Evolutionary conservation across 1,140 invertebrate species (phyloP).

Genomic region (Drosophila funebris): DNA sequence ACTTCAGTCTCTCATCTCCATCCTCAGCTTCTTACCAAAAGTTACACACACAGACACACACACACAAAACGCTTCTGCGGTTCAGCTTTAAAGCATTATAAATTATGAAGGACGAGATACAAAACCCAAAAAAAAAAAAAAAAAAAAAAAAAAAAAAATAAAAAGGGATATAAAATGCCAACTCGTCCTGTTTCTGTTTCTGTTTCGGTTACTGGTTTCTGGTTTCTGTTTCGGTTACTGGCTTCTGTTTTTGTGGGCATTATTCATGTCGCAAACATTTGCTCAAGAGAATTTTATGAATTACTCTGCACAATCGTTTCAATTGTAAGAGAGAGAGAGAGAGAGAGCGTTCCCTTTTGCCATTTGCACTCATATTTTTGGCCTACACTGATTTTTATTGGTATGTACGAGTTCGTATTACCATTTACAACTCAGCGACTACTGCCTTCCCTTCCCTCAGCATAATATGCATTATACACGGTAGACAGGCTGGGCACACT

Average conservation of each 20-base stretch:
- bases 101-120: slow-evolving; percentile 26
- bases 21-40: background rate
- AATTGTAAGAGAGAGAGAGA: background rate
- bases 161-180: slow-evolving; percentile 7
- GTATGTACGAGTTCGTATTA: slow-evolving; percentile 42
- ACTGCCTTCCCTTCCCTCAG: background rate
- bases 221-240: background rate
- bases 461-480: background rate
- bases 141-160: too few species aligned
- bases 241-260: slow-evolving; percentile 1
- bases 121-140: too few species aligned
- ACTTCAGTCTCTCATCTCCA: background rate
- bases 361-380: slow-evolving; percentile 25
- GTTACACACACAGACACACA: too few species aligned
- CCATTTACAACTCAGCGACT: slow-evolving; percentile 64
- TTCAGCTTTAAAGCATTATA: slow-evolving; percentile 44
- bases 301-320: slow-evolving; percentile 46
- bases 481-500: background rate
- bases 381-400: slow-evolving; percentile 74
- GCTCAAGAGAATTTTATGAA: slow-evolving; percentile 80
- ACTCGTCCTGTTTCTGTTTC: background rate
- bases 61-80: slow-evolving; percentile 22
- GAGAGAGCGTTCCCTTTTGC: background rate
- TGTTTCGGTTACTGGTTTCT: background rate
- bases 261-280: slow-evolving; percentile 73